Evolutionary conservation across 1,140 invertebrate species (phyloP), one percentile per base, ranked within the genome.

Genomic region (Listronotus oregonensis): DNA sequence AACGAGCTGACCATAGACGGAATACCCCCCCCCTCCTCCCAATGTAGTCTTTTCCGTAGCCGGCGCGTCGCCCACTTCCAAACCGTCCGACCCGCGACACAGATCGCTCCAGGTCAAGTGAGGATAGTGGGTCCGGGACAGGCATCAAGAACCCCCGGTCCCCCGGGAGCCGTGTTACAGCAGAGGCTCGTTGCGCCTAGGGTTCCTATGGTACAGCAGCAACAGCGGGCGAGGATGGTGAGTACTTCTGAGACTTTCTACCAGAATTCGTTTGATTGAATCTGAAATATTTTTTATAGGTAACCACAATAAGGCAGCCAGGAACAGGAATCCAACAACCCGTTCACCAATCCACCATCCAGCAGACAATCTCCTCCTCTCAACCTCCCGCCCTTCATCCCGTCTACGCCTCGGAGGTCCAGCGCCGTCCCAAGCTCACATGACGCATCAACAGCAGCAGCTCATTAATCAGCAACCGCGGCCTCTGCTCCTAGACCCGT

Each of bases 1-100:
- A 92, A 93, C 80, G 95, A 97, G 81, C 84, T 97, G 70, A 87
- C 90, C n/a, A 98, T 98, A 72, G 95, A 98, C 68, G 96, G 96
- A 1, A 96, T 98, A 69, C 87, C 90, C 76, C 91, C n/a, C 96
- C 9, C 96, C 95, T 58, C 89, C 90, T 14, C 77, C 86, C 15
- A 86, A 85, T 76, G 82, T 87, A 42, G 83, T 87, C 9, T 85
- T 81, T 69, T 82, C 83, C 18, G 79, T 83, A 73, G 79, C 80
- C 11, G 81, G 80, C 14, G 73, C 79, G 12, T 76, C 80, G 14
- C 74, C 82, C 17, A 76, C 75, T 14, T 80, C n/a, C 77, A 78
- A 66, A 80, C 80, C 32, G 81, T 83, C 74, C 69, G 64, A 50
- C 69, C 62, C 11, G 59, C 55, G 14, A 66, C 50, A 12, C 57